Percentiles rank a stretch among this genome's conserved stretches.
These are phyloP conservation scores for Orchesella flavescens DNA, from an alignment of 2,888 invertebrate species.

Conservation along the genomic window DNA sequence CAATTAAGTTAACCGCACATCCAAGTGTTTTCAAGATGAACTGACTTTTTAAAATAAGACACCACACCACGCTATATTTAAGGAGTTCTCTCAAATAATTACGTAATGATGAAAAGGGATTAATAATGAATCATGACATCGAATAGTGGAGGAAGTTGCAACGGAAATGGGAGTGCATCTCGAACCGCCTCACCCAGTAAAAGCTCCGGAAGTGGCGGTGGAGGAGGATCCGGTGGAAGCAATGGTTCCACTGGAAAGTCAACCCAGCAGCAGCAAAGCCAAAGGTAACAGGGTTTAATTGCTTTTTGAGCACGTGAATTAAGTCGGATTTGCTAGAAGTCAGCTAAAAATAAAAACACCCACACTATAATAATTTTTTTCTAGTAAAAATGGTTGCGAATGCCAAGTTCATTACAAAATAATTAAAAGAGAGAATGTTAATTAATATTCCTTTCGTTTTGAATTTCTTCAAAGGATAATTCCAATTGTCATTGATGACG, in stretches of 20 bases:
- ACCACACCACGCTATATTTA: not conserved
- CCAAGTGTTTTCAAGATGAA: too few species aligned
- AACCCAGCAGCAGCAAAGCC: not conserved
- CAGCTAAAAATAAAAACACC: too few species aligned
- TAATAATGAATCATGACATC: slow-evolving; percentile 24
- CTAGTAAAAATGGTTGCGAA: too few species aligned
- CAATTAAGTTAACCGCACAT: too few species aligned
- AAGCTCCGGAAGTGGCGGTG: slow-evolving; percentile 37
- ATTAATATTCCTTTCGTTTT: not conserved
- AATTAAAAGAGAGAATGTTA: not conserved
- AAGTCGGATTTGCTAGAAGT: too few species aligned
- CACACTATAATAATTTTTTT: too few species aligned
- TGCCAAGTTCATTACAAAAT: not conserved
- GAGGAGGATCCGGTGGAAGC: not conserved
- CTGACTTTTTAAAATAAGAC: too few species aligned
- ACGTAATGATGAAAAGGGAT: too few species aligned
- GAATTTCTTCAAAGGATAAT: slow-evolving; percentile 11
- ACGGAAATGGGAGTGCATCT: slow-evolving; percentile 61
- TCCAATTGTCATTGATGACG: slow-evolving; percentile 51
- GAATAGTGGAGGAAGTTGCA: slow-evolving; percentile 36
- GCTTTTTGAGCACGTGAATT: too few species aligned
- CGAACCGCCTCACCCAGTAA: slow-evolving; percentile 54
- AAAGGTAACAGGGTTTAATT: not conserved
- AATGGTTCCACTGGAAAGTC: not conserved
- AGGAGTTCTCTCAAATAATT: not conserved